Base-by-base conservation (phyloP, 1,140 invertebrate species). In the Odontomachus brunneus region DNA sequence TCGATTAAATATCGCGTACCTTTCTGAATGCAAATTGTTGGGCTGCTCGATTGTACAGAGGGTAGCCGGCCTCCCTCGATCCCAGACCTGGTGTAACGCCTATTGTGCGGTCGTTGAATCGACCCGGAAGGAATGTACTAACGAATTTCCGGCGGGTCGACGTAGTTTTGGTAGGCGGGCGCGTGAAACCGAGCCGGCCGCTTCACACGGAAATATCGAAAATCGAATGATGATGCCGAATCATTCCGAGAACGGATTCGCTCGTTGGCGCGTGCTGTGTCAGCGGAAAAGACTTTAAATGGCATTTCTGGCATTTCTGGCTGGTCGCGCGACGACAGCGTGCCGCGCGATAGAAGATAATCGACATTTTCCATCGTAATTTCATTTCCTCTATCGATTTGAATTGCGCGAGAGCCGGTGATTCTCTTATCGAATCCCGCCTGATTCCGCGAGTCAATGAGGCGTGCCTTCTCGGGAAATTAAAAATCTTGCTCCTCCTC, bases 161-260 rank as follows among this genome's bases (percentile, higher is more conserved):
- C 26, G 74, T 53, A 51, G 29, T 76, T 67, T 62, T 29, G 53
- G 66, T 53, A 53, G 44, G 38, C 12, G 26, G 19, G 38, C 51
- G 74, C 74, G 62, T n/a, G 62, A 24, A n/a, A 24, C 4, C 19
- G 49, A 19, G 2, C 65, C n/a, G 65, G 4, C 49, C n/a, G 51
- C 19, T 19, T 22, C 48, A 62, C 48, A 53, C 74, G 74, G 74
- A 76, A 76, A 76, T 76, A 76, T 76, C 74, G 74, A 76, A 76
- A 66, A 76, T 76, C 62, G 74, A 76, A 76, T 55, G 48, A 76
- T 66, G 29, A 76, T 76, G 67, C 67, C 53, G 62, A 76, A 76
- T 76, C 74, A 76, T 76, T 76, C 15, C 48, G 62, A 51, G 33
- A 76, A 19, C 60, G 73, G 62, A 76, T 76, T 49, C 29, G 62